Percentiles rank a stretch among this genome's conserved stretches.
Conservation (phyloP, 2,888 invertebrate genomes). For the Ophion ellenae region DNA sequence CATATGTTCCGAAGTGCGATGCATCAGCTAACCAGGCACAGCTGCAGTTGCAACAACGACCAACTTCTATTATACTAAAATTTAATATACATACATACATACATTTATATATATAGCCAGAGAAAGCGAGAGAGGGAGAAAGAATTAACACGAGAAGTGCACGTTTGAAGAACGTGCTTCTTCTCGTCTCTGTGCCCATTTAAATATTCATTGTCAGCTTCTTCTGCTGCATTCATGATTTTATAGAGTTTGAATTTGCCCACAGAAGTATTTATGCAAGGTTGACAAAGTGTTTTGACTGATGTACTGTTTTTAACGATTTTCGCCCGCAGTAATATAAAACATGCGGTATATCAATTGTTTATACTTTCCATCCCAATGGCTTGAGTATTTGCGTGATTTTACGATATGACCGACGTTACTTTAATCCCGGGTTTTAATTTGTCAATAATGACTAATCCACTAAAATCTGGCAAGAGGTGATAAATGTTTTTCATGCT, state of each 20-base stretch:
- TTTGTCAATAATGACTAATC: background rate
- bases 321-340: background rate
- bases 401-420: background rate
- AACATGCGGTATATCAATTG: background rate
- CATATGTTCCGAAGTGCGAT: constrained; percentile 4
- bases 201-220: constrained; percentile 19
- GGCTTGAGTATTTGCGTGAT: background rate
- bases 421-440: background rate
- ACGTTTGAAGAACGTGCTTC: constrained; percentile 55
- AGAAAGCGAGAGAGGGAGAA: background rate
- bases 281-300: background rate
- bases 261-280: background rate
- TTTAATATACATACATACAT: background rate
- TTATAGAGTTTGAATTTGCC: background rate
- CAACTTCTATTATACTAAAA: constrained; percentile 18
- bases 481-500: background rate
- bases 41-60: constrained; percentile 23
- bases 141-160: constrained; percentile 51
- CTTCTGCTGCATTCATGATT: background rate
- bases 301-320: background rate
- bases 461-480: background rate
- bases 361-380: background rate
- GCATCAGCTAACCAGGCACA: constrained; percentile 11
- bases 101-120: background rate
- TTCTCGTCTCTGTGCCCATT: constrained; percentile 35